phyloP scores from a whole-genome alignment of 2,797 vertebrate genomes.

The Eleutherodactylus coqui region DNA sequence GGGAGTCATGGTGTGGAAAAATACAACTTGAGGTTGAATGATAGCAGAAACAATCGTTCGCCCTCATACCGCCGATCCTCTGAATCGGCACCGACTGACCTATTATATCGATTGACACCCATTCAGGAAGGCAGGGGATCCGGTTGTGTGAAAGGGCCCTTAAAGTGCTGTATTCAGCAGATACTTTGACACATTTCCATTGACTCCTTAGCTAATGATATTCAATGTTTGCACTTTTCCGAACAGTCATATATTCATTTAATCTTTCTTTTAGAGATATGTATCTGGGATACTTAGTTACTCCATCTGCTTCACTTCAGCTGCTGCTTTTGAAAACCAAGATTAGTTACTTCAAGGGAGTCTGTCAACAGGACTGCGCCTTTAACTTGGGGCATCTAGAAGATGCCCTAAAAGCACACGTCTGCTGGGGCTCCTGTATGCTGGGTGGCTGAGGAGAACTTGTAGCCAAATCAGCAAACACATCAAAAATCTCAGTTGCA shows the following conservation, averaged over 20 bases:
- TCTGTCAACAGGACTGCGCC: background rate
- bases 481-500: too few species aligned
- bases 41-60: too few species aligned
- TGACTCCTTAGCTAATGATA: slow-evolving; percentile 10
- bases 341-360: background rate
- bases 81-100: too few species aligned
- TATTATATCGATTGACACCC: too few species aligned
- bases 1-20: too few species aligned
- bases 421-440: background rate
- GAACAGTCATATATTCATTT: slow-evolving; percentile 15
- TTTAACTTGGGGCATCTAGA: background rate
- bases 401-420: background rate
- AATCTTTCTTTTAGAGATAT: slow-evolving; percentile 12
- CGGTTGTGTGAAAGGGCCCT: too few species aligned
- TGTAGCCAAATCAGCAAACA: background rate
- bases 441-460: too few species aligned
- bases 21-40: too few species aligned
- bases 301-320: background rate
- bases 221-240: background rate
- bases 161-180: background rate
- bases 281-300: background rate
- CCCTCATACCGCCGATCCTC: too few species aligned
- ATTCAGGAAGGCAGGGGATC: too few species aligned
- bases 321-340: background rate
- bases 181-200: background rate